These are phyloP conservation scores for Dicrostonyx torquatus DNA, from an alignment of 2,797 vertebrate species.

Conservation along the genomic window DNA sequence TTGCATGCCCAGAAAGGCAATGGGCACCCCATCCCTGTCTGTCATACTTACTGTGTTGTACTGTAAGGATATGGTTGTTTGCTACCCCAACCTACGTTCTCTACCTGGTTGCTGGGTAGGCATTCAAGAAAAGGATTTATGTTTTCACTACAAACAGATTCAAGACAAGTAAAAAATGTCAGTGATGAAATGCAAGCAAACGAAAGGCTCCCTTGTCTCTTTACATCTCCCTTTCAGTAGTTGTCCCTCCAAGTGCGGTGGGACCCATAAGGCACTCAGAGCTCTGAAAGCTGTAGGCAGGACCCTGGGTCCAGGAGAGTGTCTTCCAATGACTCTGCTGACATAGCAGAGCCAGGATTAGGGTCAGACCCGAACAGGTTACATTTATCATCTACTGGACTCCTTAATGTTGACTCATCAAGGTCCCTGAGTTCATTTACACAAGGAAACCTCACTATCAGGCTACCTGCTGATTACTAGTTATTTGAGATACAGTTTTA, in stretches of 20 bases:
- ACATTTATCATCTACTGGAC: background rate
- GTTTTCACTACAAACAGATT: background rate
- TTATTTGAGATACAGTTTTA: background rate
- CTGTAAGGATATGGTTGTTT: background rate
- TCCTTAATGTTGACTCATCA: background rate
- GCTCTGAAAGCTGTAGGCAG: background rate
- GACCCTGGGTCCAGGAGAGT: background rate
- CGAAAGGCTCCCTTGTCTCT: background rate
- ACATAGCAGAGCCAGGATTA: background rate
- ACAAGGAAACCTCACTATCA: background rate
- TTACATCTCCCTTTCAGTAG: background rate
- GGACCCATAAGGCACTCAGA: background rate
- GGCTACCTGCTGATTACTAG: too few species aligned
- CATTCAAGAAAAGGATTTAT: background rate
- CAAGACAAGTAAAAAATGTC: background rate
- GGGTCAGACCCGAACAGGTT: background rate
- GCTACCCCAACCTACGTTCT: background rate
- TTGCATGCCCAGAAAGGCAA: background rate
- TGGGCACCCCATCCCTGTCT: background rate
- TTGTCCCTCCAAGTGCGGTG: background rate
- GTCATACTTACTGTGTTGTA: background rate
- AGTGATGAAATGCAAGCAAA: background rate
- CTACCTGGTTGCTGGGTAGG: background rate
- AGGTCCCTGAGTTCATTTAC: background rate
- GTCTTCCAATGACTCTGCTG: background rate